Percentiles rank a stretch among this genome's conserved stretches.
Evolutionary conservation across 2,797 vertebrate genomes (phyloP).

Genomic region (Pangasius sanitwongsei): DNA sequence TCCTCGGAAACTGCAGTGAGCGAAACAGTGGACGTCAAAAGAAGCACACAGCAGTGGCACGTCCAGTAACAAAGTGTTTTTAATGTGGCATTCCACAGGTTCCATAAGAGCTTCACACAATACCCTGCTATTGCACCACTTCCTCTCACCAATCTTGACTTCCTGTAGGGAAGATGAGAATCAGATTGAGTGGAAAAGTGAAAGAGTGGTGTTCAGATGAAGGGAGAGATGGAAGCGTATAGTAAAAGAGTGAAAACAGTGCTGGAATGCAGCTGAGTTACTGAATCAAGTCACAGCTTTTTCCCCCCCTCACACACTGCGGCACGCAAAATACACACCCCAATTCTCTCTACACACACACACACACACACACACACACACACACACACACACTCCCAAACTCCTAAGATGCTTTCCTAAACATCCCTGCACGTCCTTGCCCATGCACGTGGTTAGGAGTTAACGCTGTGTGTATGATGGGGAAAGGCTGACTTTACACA

Average conservation of each 20-base stretch:
- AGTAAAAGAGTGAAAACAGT: constrained; percentile 42
- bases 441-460: neutral
- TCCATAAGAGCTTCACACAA: constrained; percentile 43
- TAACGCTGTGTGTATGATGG: neutral
- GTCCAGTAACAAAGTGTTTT: constrained; percentile 24
- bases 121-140: constrained; percentile 39
- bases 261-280: constrained; percentile 31
- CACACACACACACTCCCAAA: constrained; percentile 24
- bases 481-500: neutral
- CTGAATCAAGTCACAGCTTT: neutral
- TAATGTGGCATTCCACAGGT: constrained; percentile 41
- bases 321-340: neutral
- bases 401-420: neutral
- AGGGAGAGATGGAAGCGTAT: constrained; percentile 36
- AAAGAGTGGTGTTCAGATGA: neutral
- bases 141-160: constrained; percentile 45
- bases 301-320: neutral
- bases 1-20: constrained; percentile 10
- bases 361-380: neutral
- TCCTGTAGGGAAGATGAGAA: constrained; percentile 48
- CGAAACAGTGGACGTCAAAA: neutral
- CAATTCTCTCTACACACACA: neutral
- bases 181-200: constrained; percentile 12
- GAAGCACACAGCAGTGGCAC: neutral
- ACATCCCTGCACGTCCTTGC: neutral